Percentiles rank a stretch among this genome's conserved stretches.
phyloP scores from a whole-genome alignment of 2,888 invertebrate species.

The Drosophila affinis region DNA sequence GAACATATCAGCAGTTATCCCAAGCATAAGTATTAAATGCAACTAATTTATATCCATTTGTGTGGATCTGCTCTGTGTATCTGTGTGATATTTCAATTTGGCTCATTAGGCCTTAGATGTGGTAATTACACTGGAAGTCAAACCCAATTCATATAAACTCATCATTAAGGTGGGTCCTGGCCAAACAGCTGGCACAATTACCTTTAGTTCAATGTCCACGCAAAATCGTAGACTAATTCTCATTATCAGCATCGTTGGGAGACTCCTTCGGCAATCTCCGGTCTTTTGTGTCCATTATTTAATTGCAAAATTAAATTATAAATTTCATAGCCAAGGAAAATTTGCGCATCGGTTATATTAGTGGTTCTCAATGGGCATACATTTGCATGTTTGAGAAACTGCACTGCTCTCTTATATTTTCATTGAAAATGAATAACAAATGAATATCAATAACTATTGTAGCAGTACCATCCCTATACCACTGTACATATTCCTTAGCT shows the following conservation, averaged over 20 bases:
- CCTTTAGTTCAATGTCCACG: conserved; percentile 12
- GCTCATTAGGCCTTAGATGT: conserved; percentile 41
- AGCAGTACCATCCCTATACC: too few relatives aligned
- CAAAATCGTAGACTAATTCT: conserved; percentile 13
- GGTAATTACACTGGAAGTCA: conserved; percentile 21
- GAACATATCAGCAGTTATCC: too few relatives aligned
- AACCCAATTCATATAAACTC: conserved; percentile 13
- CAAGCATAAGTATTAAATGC: conserved; percentile 19
- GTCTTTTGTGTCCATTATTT: conserved; percentile 8
- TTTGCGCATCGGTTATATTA: not conserved
- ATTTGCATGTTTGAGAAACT: not conserved
- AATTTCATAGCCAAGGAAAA: not conserved
- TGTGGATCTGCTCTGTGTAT: not conserved
- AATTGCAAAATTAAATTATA: conserved; percentile 27
- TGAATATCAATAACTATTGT: too few relatives aligned
- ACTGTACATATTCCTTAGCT: too few relatives aligned
- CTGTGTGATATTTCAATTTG: not conserved
- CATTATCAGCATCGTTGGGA: conserved; percentile 11
- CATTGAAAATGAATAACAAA: too few relatives aligned
- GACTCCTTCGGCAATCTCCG: not conserved
- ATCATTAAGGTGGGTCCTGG: conserved; percentile 11
- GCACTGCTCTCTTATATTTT: too few relatives aligned
- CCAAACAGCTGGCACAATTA: conserved; percentile 6
- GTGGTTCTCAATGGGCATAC: not conserved
- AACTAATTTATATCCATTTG: conserved; percentile 18